Conservation (phyloP, 2,888 invertebrate genomes). For the Watsonalla binaria region DNA sequence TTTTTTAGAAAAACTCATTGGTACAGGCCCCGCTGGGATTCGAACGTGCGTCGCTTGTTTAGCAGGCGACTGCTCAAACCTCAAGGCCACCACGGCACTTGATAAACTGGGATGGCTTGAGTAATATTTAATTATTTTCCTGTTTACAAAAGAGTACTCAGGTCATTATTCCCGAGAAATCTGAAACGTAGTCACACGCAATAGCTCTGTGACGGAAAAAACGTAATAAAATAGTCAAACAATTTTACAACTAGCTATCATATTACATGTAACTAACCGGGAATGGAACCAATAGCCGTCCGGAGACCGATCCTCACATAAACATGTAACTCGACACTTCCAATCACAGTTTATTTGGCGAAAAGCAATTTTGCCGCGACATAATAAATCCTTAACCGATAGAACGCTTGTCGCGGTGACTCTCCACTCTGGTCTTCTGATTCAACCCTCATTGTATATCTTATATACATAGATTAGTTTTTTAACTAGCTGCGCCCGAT, state of each 20-base stretch:
- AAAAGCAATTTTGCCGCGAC: slow-evolving; percentile 57
- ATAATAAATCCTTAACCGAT: slow-evolving; percentile 69
- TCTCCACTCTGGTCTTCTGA: slow-evolving; percentile 20
- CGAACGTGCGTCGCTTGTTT: too few relatives aligned
- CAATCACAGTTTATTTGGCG: slow-evolving; percentile 65
- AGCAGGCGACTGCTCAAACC: too few relatives aligned
- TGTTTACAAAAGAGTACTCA: too few relatives aligned
- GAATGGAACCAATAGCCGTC: not conserved
- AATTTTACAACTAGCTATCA: not conserved
- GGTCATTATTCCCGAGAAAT: too few relatives aligned
- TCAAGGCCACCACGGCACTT: too few relatives aligned
- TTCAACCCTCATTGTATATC: not conserved
- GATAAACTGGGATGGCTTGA: too few relatives aligned
- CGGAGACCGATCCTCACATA: slow-evolving; percentile 23
- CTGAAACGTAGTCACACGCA: too few relatives aligned
- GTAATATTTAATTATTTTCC: too few relatives aligned
- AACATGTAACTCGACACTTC: slow-evolving; percentile 59
- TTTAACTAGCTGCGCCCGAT: too few relatives aligned
- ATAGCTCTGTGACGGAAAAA: not conserved
- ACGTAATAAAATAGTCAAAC: not conserved
- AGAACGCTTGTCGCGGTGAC: slow-evolving; percentile 41
- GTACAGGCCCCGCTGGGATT: too few relatives aligned
- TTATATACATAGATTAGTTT: too few relatives aligned
- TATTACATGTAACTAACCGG: not conserved
- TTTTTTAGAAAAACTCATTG: too few relatives aligned